Conservation (phyloP, 1,140 invertebrate genomes). For the Drosophila tani region DNA sequence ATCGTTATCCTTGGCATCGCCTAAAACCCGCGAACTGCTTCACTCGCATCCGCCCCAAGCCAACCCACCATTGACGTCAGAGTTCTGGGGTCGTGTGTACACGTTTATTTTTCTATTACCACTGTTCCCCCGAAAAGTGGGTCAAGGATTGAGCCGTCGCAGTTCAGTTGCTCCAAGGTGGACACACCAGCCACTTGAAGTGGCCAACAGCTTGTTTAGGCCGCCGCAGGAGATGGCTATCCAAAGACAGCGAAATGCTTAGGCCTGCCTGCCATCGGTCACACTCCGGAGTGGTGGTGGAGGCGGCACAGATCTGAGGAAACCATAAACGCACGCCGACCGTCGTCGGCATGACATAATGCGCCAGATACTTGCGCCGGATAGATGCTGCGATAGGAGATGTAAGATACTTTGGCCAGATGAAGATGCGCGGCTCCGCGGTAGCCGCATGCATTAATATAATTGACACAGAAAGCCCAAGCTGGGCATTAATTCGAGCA, state of each 20-base stretch:
- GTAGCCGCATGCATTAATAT: slow-evolving; percentile 76
- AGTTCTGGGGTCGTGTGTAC: slow-evolving; percentile 35
- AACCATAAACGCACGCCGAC: slow-evolving; percentile 53
- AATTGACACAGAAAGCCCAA: slow-evolving; percentile 80
- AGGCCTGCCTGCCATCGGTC: slow-evolving; percentile 3
- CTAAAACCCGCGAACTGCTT: slow-evolving; percentile 14
- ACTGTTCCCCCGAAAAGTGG: slow-evolving; percentile 35
- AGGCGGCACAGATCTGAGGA: slow-evolving; percentile 66
- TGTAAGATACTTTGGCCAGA: slow-evolving; percentile 31
- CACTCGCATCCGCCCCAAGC: slow-evolving; percentile 32
- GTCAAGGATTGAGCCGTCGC: slow-evolving; percentile 65
- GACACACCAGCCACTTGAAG: slow-evolving; percentile 28
- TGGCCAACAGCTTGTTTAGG: slow-evolving; percentile 22
- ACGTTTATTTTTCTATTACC: slow-evolving; percentile 49
- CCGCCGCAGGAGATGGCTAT: slow-evolving; percentile 35
- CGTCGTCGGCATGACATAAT: slow-evolving; percentile 61
- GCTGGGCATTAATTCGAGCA: slow-evolving; percentile 64
- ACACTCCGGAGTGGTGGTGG: slow-evolving; percentile 14
- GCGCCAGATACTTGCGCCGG: slow-evolving; percentile 44
- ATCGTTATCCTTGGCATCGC: slow-evolving; percentile 30
- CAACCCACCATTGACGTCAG: slow-evolving; percentile 57
- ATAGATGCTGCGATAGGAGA: slow-evolving; percentile 38
- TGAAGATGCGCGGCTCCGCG: slow-evolving; percentile 35
- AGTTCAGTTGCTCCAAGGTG: slow-evolving; percentile 31
- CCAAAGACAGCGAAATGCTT: neutral